phyloP scores from a whole-genome alignment of 2,113 vertebrate genomes.

The Xiphorhynchus elegans region DNA sequence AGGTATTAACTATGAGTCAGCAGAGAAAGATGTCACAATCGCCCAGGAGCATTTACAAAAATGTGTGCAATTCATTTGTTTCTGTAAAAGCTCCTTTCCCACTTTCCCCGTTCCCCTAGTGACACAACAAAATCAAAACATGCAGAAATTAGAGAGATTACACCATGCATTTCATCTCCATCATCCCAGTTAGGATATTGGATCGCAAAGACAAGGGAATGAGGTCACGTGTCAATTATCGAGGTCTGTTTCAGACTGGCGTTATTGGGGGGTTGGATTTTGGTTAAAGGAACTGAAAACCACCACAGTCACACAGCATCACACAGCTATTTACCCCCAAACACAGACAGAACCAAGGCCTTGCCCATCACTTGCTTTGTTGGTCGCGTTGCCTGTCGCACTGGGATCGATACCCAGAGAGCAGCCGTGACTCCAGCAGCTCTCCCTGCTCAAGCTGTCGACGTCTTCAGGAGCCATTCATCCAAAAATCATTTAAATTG shows the following conservation, averaged over 20 bases:
- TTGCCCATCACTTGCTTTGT: constrained; percentile 83
- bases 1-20: constrained; percentile 64
- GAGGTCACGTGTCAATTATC: constrained; percentile 77
- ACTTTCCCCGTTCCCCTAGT: constrained; percentile 37
- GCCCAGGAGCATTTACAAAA: constrained; percentile 76
- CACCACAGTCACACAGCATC: constrained; percentile 90
- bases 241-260: constrained; percentile 78
- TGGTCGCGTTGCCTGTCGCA: constrained; percentile 78
- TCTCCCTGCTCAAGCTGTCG: constrained; percentile 81
- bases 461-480: constrained; percentile 85
- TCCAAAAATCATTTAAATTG: constrained; percentile 80
- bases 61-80: neutral
- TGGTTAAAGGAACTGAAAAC: constrained; percentile 84
- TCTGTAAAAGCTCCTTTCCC: constrained; percentile 74
- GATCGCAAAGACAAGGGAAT: constrained; percentile 68
- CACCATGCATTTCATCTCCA: constrained; percentile 80
- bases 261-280: constrained; percentile 78
- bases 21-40: constrained; percentile 49
- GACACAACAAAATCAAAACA: constrained; percentile 78
- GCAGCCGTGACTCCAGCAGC: constrained; percentile 78
- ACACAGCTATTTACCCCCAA: constrained; percentile 91
- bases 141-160: constrained; percentile 81
- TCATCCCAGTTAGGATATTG: constrained; percentile 76
- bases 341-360: constrained; percentile 84
- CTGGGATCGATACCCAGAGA: constrained; percentile 77